A percentile compares a stretch with the other conserved stretches of the same genome.
Evolutionary conservation across 1,140 invertebrate genomes (phyloP).

Genomic region (Drosophila ercepeae): DNA sequence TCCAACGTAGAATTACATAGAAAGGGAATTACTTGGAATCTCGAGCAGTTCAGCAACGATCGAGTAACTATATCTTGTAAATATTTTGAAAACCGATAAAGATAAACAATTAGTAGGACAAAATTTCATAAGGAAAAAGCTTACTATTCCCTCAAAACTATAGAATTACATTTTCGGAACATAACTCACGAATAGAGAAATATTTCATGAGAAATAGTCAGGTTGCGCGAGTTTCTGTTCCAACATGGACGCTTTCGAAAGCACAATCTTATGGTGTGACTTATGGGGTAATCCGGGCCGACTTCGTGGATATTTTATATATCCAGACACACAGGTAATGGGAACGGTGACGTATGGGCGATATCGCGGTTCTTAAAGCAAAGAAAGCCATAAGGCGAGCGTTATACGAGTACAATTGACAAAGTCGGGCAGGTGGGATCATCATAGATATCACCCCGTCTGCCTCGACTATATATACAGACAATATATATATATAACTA

Average conservation of each 20-base stretch:
- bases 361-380: constrained; percentile 8
- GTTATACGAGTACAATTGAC: constrained; percentile 28
- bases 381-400: neutral
- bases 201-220: neutral
- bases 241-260: constrained; percentile 8
- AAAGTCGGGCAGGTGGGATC: constrained; percentile 8
- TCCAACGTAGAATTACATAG: too few species aligned
- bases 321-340: constrained; percentile 3
- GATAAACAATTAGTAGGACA: too few species aligned
- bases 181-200: too few species aligned
- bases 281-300: constrained; percentile 16
- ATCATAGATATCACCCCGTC: constrained; percentile 15
- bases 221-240: neutral
- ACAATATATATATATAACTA: neutral
- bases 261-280: constrained; percentile 20
- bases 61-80: too few species aligned
- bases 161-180: too few species aligned
- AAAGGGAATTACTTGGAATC: too few species aligned
- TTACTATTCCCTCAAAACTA: too few species aligned
- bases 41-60: too few species aligned
- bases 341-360: constrained; percentile 34
- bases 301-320: constrained; percentile 3
- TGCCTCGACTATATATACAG: neutral
- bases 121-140: too few species aligned
- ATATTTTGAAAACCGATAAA: too few species aligned